Evolutionary conservation across 2,888 invertebrate species (phyloP).

Genomic region (Agriotes lineatus): DNA sequence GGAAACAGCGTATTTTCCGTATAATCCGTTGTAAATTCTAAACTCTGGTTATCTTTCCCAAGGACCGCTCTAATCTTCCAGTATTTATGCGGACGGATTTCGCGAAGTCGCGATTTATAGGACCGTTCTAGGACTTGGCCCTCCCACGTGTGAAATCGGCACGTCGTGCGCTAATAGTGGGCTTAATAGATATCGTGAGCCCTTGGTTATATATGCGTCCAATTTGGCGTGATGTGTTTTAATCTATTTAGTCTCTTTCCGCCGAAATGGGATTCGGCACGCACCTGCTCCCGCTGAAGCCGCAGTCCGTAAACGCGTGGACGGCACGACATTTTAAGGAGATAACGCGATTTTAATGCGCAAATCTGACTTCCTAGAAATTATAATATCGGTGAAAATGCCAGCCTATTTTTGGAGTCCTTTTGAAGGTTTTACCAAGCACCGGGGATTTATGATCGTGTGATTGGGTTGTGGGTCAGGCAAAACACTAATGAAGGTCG

Average conservation of each 20-base stretch:
- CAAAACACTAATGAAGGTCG: no score
- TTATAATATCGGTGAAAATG: no score
- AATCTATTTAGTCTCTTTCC: constrained; percentile 16
- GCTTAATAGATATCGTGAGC: constrained; percentile 5
- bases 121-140: constrained; percentile 3
- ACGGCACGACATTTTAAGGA: constrained; percentile 15
- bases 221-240: constrained; percentile 19
- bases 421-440: no score
- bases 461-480: no score
- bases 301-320: neutral
- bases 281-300: neutral
- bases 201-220: constrained; percentile 8
- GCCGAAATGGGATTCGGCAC: constrained; percentile 8
- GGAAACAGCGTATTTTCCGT: constrained; percentile 5
- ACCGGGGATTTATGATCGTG: no score
- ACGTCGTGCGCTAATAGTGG: neutral
- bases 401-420: no score
- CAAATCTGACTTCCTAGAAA: neutral
- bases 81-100: constrained; percentile 16
- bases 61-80: constrained; percentile 3
- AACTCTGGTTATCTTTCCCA: constrained; percentile 16
- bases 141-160: constrained; percentile 19
- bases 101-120: constrained; percentile 2
- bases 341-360: neutral
- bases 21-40: constrained; percentile 21